Evolutionary conservation across 2,888 invertebrate species (phyloP), one percentile per base, ranked within the genome.

Genomic region (Caenorhabditis auriculariae): DNA sequence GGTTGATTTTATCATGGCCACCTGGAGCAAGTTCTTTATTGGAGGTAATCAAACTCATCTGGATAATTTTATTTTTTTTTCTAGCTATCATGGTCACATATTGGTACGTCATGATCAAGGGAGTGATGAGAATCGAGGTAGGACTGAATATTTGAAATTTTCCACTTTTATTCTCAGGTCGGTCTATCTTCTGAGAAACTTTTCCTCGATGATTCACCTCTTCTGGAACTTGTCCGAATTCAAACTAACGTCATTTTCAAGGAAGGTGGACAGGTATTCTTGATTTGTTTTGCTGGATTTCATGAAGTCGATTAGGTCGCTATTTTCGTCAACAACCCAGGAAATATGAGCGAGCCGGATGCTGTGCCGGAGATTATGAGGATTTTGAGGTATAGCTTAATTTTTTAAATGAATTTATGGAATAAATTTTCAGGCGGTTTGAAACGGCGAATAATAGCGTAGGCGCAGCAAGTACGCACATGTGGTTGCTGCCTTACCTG

Each of bases 181-280:
- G 81, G 80, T 2, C 54, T 81, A 6, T 69, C 77, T 7, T 75
- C 76, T 5, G 81, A 81, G 61, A 81, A 81, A 54, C 69, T 81
- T 2, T 81, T 81, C 55, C 51, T 81, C 23, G 77, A 77, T 52
- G 81, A 81, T 52, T 81, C 81, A 7, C 80, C 81, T 7, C 63
- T 81, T n/a, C 64, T 77, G 19, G 72, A 74, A 35, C 66, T 80
- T n/a, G 76, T 81, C 32, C 46, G 72, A n/a, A 66, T 80, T n/a
- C 78, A 81, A 49, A 77, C 77, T 12, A 70, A 80, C 52, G 69
- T 76, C 42, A 78, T 80, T 27, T 80, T 80, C 66, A 78, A 78
- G 43, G 80, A 80, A 38, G 77, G 78, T 24, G 80, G 79, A 17
- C 79, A 78, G 60, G 77, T 76, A 5, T 6, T 38, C 4, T 35